Base-by-base conservation (phyloP, 2,113 vertebrate species). In the Trichechus manatus region DNA sequence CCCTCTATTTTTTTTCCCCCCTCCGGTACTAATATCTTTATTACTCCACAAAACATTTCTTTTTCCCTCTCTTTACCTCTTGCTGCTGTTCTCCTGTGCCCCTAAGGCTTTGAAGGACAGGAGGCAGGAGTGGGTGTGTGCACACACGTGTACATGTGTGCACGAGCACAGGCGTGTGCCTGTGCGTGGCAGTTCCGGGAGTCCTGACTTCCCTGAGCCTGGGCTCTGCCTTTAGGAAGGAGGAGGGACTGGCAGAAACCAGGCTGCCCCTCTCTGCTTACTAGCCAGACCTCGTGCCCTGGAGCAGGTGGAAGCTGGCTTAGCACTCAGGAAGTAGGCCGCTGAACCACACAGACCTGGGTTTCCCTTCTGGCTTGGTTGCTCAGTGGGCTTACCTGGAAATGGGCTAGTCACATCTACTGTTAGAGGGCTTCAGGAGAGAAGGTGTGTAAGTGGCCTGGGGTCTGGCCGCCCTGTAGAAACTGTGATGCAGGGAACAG, bases 141-240 rank as follows among this genome's bases (percentile, higher is more conserved):
- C 6, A 5, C 5, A 4, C 1, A 5, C 22, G 25, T 44, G 6
- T 31, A 17, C 0, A 4, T 2, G 8, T 33, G 25, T 44, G 6
- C 22, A 1, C 42, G 17, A 14, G 19, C 29, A 25, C 0, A 9
- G 6, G 4, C 29, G 29, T 23, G 27, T 64, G 33, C 3, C 11
- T 39, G 19, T 64, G 66, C 29, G 64, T 0, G 17, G 53, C 6
- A 27, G 44, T 44, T 88, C 11, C 82, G 9, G 23, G 9, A 1
- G n/a, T 72, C 39, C 75, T 22, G 36, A 47, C 6, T 22, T 53
- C 47, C 72, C 82, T 64, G 72, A 29, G 10, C 47, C 72, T 5
- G 9, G 25, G 64, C 20, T 39, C 72, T 74, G n/a, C 72, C n/a
- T 23, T 36, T 25, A 22, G 17, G 70, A 23, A 17, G 68, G n/a